Evolutionary conservation across 92 coral and sea anemone species (phyloP).

Genomic region (Muricea muricata): DNA sequence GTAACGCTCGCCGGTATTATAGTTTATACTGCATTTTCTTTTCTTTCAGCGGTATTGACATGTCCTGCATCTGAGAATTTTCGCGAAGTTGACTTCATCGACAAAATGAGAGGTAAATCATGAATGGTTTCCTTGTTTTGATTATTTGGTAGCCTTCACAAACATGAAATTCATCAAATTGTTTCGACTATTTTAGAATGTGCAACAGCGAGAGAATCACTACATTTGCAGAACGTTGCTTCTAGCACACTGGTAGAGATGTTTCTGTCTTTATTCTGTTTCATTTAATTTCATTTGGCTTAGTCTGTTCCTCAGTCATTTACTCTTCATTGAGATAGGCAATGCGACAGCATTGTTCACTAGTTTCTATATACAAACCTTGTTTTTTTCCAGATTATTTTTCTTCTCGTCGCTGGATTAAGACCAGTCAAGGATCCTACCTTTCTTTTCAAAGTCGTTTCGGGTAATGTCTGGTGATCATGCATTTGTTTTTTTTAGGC

Average conservation of each 20-base stretch:
- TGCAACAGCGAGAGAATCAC: background rate
- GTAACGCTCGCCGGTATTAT: too few species aligned
- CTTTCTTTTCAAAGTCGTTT: constrained; percentile 70
- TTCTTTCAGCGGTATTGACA: constrained; percentile 34
- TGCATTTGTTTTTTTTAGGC: too few species aligned
- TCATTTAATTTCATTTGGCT: too few species aligned
- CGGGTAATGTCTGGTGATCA: constrained; percentile 62
- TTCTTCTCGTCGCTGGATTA: constrained; percentile 90
- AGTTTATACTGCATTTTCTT: background rate
- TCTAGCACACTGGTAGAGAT: background rate
- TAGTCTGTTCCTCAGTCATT: too few species aligned
- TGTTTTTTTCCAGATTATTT: constrained; percentile 62
- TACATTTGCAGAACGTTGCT: background rate
- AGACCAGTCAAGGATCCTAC: constrained; percentile 89
- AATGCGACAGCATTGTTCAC: too few species aligned
- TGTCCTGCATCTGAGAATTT: constrained; percentile 26
- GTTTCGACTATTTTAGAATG: background rate
- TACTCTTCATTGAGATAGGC: too few species aligned
- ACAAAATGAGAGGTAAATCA: constrained; percentile 25
- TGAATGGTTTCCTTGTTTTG: background rate
- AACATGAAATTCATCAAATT: background rate
- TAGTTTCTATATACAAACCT: too few species aligned
- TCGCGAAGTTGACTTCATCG: constrained; percentile 5
- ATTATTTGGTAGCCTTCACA: background rate
- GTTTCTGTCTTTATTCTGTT: too few species aligned